Evolutionary conservation across 2,888 invertebrate species (phyloP).

Genomic region (Diachrysia chrysitis): DNA sequence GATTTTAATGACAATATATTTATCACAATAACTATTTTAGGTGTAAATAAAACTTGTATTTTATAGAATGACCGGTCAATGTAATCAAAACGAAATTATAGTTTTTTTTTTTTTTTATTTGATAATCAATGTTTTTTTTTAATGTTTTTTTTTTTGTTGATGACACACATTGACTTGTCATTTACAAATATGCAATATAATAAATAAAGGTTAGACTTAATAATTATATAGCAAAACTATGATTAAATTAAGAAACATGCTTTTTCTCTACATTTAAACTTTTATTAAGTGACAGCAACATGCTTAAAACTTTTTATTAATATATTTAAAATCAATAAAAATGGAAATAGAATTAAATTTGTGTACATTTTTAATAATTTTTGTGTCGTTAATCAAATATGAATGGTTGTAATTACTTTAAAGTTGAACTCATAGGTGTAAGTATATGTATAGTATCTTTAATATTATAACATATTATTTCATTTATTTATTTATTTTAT

Average conservation of each 20-base stretch:
- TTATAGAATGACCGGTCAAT: constrained; percentile 20
- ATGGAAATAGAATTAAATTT: no score
- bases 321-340: no score
- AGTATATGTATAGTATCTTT: background rate
- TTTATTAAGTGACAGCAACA: background rate
- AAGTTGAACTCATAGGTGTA: background rate
- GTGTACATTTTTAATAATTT: constrained; percentile 13
- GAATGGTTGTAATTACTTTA: constrained; percentile 55
- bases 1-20: constrained; percentile 57
- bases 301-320: no score
- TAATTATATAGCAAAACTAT: background rate
- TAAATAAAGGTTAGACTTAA: background rate
- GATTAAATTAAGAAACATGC: background rate
- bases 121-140: background rate
- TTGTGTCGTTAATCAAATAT: constrained; percentile 56
- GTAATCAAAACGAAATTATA: background rate
- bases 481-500: background rate
- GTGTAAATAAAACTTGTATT: constrained; percentile 27
- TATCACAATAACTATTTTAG: constrained; percentile 46
- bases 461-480: background rate
- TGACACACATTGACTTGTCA: background rate
- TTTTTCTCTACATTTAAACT: background rate
- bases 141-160: no score
- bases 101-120: background rate
- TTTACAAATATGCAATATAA: background rate